Evolutionary conservation across 2,113 vertebrate genomes (phyloP).

Genomic region (Nothoprocta pentlandii): DNA sequence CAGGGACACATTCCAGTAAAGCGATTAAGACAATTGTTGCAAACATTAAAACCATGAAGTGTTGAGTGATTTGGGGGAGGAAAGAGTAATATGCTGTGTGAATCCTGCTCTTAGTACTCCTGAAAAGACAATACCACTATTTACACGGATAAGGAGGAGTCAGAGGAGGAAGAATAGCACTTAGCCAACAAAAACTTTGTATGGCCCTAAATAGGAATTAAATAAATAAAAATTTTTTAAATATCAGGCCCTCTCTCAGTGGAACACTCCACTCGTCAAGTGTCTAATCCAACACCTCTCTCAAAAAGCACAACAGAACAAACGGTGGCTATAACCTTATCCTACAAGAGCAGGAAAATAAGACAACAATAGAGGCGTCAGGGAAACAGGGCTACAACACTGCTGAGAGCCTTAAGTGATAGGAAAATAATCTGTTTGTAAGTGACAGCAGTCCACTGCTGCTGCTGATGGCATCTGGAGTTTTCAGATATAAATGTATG

Average conservation of each 20-base stretch:
- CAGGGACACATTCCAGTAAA: neutral
- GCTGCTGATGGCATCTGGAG: neutral
- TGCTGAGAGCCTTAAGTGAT: neutral
- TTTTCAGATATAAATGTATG: neutral
- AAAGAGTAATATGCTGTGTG: neutral
- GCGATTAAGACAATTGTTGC: neutral
- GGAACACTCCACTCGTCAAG: neutral
- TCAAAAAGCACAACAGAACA: neutral
- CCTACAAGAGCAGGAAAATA: neutral
- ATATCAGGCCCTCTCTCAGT: neutral
- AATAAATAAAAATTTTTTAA: too few relatives aligned
- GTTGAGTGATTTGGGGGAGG: neutral
- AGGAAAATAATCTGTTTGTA: neutral
- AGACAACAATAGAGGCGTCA: neutral
- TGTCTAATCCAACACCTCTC: neutral
- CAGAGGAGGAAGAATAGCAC: neutral
- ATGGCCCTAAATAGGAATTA: neutral
- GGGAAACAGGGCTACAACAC: neutral
- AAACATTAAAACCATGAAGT: neutral
- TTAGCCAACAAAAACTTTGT: neutral
- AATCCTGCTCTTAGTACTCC: neutral
- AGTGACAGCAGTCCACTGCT: neutral
- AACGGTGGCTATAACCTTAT: neutral
- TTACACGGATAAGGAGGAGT: neutral
- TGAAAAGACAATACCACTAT: neutral